Evolutionary conservation across 1,140 invertebrate species (phyloP).

Genomic region (Leptinotarsa defecta): DNA sequence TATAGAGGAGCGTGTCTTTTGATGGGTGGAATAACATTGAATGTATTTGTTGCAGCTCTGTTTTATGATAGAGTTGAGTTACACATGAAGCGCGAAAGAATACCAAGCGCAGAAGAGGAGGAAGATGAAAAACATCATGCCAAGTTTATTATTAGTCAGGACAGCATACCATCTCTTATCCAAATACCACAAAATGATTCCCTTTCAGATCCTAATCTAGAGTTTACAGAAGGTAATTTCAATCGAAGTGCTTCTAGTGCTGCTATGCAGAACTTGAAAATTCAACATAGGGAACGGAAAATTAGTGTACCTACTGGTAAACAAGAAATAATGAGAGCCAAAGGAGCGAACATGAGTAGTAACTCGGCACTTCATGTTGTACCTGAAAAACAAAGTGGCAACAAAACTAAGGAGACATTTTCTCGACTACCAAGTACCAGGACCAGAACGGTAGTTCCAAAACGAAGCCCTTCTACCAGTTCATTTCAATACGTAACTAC

Average conservation of each 20-base stretch:
- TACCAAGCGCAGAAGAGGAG: conserved; percentile 58
- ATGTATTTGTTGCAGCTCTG: conserved; percentile 81
- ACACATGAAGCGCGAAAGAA: conserved; percentile 72
- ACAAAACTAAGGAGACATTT: conserved; percentile 45
- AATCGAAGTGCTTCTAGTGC: conserved; percentile 62
- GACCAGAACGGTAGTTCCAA: conserved; percentile 56
- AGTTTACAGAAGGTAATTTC: conserved; percentile 44
- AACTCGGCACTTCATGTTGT: conserved; percentile 65
- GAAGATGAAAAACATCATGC: conserved; percentile 33
- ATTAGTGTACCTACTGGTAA: conserved; percentile 60
- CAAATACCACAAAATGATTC: conserved; percentile 49
- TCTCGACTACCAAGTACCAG: conserved; percentile 45
- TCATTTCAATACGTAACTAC: conserved; percentile 83
- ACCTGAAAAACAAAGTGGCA: conserved; percentile 58
- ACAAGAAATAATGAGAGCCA: conserved; percentile 50
- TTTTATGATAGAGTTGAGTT: conserved; percentile 83
- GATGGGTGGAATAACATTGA: conserved; percentile 80
- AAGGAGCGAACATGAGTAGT: conserved; percentile 46
- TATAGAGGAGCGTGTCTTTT: conserved; percentile 81
- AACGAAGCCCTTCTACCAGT: conserved; percentile 73
- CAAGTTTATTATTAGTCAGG: conserved; percentile 52
- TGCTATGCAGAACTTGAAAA: conserved; percentile 60
- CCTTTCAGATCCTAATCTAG: conserved; percentile 44
- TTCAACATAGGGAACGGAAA: conserved; percentile 55
- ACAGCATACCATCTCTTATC: conserved; percentile 46